Conservation (phyloP, 1,140 invertebrate species). For the Brachionus asplanchnoidis region DNA sequence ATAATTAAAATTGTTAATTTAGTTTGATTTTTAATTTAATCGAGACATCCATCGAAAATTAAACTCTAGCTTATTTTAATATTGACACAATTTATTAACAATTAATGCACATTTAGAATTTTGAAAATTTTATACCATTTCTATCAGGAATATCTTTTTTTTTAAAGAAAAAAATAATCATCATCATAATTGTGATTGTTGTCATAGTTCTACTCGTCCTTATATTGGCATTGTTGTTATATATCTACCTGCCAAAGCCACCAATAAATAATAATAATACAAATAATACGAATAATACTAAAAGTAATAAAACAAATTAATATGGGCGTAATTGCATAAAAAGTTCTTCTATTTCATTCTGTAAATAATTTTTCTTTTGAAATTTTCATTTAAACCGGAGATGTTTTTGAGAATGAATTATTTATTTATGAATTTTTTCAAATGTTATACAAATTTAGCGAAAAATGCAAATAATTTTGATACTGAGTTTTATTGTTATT, state of each 20-base stretch:
- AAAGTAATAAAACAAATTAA: not conserved
- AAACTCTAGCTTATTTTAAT: not conserved
- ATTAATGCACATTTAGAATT: not conserved
- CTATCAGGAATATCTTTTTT: conserved; percentile 60
- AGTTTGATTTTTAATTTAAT: too few species aligned
- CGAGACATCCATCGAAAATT: too few species aligned
- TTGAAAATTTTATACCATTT: not conserved
- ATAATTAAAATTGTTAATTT: not conserved
- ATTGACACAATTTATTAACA: not conserved
- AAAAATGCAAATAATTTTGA: conserved; percentile 29
- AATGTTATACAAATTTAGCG: not conserved
- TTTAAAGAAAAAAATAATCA: conserved; percentile 79
- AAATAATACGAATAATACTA: not conserved
- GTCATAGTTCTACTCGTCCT: conserved; percentile 70
- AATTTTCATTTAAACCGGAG: not conserved
- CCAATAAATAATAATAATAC: not conserved
- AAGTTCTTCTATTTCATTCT: not conserved
- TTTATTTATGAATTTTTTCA: not conserved
- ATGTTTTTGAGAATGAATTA: conserved; percentile 29
- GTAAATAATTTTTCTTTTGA: not conserved
- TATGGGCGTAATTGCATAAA: not conserved
- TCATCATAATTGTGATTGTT: conserved; percentile 72
- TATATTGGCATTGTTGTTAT: conserved; percentile 57
- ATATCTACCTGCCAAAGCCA: not conserved
- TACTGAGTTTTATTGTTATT: conserved; percentile 32